A percentile compares a stretch with the other conserved stretches of the same genome.
Conservation (phyloP, 2,888 invertebrate genomes). For the Selenia dentaria region DNA sequence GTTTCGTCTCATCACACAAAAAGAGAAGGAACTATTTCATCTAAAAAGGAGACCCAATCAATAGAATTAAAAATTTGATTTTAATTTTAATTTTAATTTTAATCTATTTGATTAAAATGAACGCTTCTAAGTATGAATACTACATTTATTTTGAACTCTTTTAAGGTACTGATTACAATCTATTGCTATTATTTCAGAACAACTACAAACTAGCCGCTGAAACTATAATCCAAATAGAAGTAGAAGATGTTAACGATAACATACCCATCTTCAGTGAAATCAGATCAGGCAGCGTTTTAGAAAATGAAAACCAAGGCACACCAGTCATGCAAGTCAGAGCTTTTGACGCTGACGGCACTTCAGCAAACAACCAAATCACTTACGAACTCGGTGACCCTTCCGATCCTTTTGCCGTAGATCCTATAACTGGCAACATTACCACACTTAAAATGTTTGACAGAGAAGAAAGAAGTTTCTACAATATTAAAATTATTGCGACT, state of each 20-base stretch:
- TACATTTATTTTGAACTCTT: too few species aligned
- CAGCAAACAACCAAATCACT: conserved; percentile 92
- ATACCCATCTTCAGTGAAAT: conserved; percentile 94
- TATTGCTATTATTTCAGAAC: conserved; percentile 78
- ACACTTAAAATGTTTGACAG: conserved; percentile 93
- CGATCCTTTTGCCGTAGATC: conserved; percentile 93
- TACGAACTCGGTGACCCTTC: conserved; percentile 89
- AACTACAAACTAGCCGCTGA: conserved; percentile 92
- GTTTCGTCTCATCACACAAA: too few species aligned
- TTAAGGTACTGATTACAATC: too few species aligned
- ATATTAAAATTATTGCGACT: conserved; percentile 94
- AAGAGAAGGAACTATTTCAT: too few species aligned
- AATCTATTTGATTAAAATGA: too few species aligned
- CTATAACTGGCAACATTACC: conserved; percentile 94
- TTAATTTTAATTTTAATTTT: too few species aligned
- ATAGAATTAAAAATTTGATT: too few species aligned
- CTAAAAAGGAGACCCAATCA: too few species aligned
- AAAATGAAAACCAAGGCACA: conserved; percentile 93
- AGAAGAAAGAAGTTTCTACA: conserved; percentile 93
- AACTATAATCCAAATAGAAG: conserved; percentile 90
- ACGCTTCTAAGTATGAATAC: too few species aligned
- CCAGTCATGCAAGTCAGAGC: conserved; percentile 95
- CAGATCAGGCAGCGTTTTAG: conserved; percentile 91
- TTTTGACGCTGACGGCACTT: conserved; percentile 93
- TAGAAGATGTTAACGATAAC: conserved; percentile 96